Base-by-base conservation (phyloP, 2,797 vertebrate genomes). In the Columba guinea region DNA sequence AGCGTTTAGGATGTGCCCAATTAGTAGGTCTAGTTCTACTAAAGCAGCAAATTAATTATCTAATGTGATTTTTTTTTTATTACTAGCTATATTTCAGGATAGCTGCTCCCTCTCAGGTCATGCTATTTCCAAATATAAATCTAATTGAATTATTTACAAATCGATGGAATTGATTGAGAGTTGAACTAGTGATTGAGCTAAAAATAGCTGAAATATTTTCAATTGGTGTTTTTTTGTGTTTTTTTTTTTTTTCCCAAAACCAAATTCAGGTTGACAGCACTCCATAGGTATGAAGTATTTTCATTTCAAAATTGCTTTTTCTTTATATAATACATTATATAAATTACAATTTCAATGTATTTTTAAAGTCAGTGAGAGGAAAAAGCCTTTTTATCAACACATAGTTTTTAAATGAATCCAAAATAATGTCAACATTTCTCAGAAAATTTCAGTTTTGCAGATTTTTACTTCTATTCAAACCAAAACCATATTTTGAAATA, bases 181-280 rank as follows among this genome's bases (percentile, higher is more conserved):
- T 68, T 65, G 26, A 86, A 71, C 10, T 46, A 49, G 19, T 5
- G 7, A n/a, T 48, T 58, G 16, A 84, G 15, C 12, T 75, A 75
- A 88, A 83, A 63, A 24, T 10, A 78, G 15, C 3, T 62, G 26
- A 56, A 23, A 0, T 23, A 2, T 69, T 84, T 56, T 15, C 28
- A 67, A 10, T 68, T 2, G 0, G 0, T 13, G 0, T 4, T 32
- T 37, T 60, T 34, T 52, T 16, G 34, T 60, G 52, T 2, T 12
- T 67, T 16, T 27, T 27, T 55, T 15, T 30, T 32, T 65, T 7
- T 2, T 5, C 9, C 5, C 11, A 39, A 32, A 0, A 24, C 48
- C 32, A 65, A n/a, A 55, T 30, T 8, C 65, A 3, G 7, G 3
- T 80, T 88, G 49, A 26, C 3, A 6, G 12, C 55, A 69, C 4